Conservation (phyloP, 1,140 invertebrate species). For the Diorhabda carinulata region DNA sequence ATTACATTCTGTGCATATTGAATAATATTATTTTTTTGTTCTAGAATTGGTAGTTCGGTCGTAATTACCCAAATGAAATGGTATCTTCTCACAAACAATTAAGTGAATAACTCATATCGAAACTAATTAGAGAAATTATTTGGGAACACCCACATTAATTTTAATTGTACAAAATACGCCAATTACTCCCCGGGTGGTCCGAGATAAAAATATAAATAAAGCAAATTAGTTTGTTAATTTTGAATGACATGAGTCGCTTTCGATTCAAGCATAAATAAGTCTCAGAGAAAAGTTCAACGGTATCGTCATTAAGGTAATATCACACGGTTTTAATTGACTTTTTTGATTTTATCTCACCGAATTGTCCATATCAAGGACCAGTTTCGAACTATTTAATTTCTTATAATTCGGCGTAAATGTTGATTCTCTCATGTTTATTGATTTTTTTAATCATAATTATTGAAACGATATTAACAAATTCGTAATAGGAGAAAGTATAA, state of each 20-base stretch:
- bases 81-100: too few species aligned
- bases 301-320: not conserved
- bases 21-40: too few species aligned
- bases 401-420: too few species aligned
- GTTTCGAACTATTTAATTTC: too few species aligned
- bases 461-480: too few species aligned
- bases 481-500: too few species aligned
- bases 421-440: too few species aligned
- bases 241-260: constrained; percentile 6
- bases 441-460: too few species aligned
- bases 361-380: too few species aligned
- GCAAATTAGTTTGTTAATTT: constrained; percentile 13
- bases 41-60: too few species aligned
- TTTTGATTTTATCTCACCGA: not conserved
- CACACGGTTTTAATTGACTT: not conserved
- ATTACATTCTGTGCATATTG: too few species aligned
- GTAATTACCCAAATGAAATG: too few species aligned
- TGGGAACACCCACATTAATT: not conserved
- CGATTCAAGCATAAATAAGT: constrained; percentile 11
- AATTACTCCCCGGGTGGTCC: constrained; percentile 5
- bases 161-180: not conserved
- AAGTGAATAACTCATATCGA: not conserved
- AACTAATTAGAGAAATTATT: not conserved
- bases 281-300: constrained; percentile 4
- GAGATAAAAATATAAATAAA: not conserved